These are phyloP conservation scores for Drosophila quadrilineata DNA, from an alignment of 1,140 invertebrate species.

Conservation along the genomic window DNA sequence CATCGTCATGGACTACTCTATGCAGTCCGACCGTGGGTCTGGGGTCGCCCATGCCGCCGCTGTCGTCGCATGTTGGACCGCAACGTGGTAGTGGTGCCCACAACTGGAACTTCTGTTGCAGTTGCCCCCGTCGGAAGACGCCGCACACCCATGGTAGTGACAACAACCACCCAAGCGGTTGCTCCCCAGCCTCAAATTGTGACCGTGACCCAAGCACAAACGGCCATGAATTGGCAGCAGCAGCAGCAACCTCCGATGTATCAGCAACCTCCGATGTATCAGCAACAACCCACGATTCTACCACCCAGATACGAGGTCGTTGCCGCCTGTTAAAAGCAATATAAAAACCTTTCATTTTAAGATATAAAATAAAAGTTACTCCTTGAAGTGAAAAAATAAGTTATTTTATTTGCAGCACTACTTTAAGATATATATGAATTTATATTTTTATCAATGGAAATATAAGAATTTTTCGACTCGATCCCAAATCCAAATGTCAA, in stretches of 20 bases:
- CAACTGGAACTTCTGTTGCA: slow-evolving; percentile 3
- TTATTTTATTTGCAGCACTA: no score
- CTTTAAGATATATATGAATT: no score
- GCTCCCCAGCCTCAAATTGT: slow-evolving; percentile 3
- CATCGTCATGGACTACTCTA: slow-evolving; percentile 43
- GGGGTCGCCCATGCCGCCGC: slow-evolving; percentile 51
- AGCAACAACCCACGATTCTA: slow-evolving; percentile 23
- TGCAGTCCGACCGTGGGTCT: slow-evolving; percentile 28
- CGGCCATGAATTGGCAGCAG: slow-evolving; percentile 20
- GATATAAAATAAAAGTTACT: no score
- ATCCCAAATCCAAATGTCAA: no score
- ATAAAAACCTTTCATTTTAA: no score
- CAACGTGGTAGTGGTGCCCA: slow-evolving; percentile 48
- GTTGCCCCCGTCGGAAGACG: slow-evolving; percentile 2
- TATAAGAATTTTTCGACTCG: no score
- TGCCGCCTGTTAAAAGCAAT: no score
- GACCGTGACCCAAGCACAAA: slow-evolving; percentile 34
- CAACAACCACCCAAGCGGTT: slow-evolving; percentile 20
- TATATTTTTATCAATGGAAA: no score
- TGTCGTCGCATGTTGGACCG: slow-evolving; percentile 56
- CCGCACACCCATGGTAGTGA: slow-evolving; percentile 9
- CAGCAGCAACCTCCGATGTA: slow-evolving; percentile 12
- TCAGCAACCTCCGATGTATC: no score
- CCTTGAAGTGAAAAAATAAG: no score
- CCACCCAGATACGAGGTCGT: slow-evolving; percentile 48